Base-by-base conservation (phyloP, 2,797 vertebrate species). In the Peromyscus attwateri region DNA sequence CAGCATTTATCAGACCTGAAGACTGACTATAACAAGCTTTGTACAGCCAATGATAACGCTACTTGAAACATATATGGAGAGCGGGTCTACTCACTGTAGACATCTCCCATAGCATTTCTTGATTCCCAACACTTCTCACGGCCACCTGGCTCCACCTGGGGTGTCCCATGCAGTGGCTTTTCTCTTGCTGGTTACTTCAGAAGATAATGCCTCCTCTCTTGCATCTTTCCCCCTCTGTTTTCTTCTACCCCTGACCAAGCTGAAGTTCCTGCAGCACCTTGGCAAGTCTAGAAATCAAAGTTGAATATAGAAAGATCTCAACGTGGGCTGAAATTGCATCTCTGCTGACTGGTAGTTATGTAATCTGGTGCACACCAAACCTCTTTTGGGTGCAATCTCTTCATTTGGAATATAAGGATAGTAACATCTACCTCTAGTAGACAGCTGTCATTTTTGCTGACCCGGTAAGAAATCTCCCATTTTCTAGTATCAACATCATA, bases 221-320 rank as follows among this genome's bases (percentile, higher is more conserved):
- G 11, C 43, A 80, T 19, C 52, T 31, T 29, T 29, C 0, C 49
- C 40, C 4, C 79, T n/a, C 40, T 71, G 6, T 62, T 82, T 17
- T 68, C 40, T 62, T 75, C 68, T 46, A 52, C 21, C 25, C 60
- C 25, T 70, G 29, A 49, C 40, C 83, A 73, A 81, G 52, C 27
- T 89, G 29, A 83, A 84, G n/a, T 76, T 64, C 49, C 75, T 43
- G 9, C n/a, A 73, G 43, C 49, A 57, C 40, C 6, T 55, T 40
- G 34, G 83, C 89, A 85, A 91, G n/a, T 43, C 91, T 71, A 49
- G 43, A 46, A 85, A 82, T 66, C 92, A 94, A 92, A 68, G 43
- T 52, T 80, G 70, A 80, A 87, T 62, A 46, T 1, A 88, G 25
- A 94, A 79, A 9, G 70, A 91, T 40, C 21, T 29, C 87, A 6